phyloP scores from a whole-genome alignment of 92 coral and sea anemone genomes.

The Phymanthus crucifer region DNA sequence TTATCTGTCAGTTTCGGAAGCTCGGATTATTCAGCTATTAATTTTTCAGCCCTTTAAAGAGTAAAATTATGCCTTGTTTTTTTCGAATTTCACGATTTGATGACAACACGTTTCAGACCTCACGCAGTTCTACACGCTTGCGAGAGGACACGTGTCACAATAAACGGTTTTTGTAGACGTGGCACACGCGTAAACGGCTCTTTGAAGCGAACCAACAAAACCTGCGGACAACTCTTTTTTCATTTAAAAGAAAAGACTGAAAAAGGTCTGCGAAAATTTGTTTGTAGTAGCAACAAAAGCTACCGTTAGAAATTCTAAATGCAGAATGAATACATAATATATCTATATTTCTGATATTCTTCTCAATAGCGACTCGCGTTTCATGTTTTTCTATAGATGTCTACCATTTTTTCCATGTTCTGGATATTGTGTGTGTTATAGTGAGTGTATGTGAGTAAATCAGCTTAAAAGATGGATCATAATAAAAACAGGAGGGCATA shows the following conservation, averaged over 20 bases:
- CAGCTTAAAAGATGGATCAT: too few species aligned
- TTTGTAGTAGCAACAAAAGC: neutral
- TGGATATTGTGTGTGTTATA: too few species aligned
- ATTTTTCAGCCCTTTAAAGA: neutral
- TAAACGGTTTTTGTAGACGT: conserved; percentile 14
- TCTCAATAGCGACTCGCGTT: too few species aligned
- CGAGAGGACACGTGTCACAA: neutral
- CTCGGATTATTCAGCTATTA: neutral
- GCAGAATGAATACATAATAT: neutral
- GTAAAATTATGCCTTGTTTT: neutral
- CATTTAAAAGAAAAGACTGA: neutral
- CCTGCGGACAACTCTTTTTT: neutral
- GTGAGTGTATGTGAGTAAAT: too few species aligned
- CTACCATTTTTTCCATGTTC: too few species aligned
- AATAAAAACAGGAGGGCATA: too few species aligned
- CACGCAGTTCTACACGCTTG: conserved; percentile 13
- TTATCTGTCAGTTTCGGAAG: too few species aligned
- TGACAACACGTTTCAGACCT: neutral
- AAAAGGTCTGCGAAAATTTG: neutral
- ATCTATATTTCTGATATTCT: too few species aligned
- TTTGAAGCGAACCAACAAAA: conserved; percentile 12
- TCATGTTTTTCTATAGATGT: too few species aligned
- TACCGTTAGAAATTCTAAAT: neutral
- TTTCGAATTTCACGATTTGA: neutral
- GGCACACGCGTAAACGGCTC: neutral